A percentile compares a stretch with the other conserved stretches of the same genome.
phyloP scores from a whole-genome alignment of 35 echinoderm and acorn worm species.

The Antedon bifida region DNA sequence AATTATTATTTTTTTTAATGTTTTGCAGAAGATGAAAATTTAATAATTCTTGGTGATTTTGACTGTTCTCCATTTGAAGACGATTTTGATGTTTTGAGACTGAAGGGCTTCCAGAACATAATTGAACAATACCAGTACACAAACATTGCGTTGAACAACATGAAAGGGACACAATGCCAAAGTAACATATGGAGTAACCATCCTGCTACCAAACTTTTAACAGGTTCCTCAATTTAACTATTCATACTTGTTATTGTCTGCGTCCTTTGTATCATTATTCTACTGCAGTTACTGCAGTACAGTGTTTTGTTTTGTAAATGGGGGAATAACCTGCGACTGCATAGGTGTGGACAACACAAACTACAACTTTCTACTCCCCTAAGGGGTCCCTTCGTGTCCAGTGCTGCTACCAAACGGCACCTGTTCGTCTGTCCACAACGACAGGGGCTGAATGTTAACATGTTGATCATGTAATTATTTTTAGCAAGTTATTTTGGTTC shows the following conservation, averaged over 20 bases:
- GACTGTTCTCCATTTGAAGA: conserved; percentile 10
- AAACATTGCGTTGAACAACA: conserved; percentile 17
- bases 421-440: too few relatives aligned
- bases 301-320: too few relatives aligned
- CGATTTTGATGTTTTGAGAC: conserved; percentile 5
- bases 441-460: too few relatives aligned
- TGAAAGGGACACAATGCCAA: conserved; percentile 21
- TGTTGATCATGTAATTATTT: too few relatives aligned
- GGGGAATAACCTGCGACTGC: too few relatives aligned
- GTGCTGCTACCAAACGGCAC: too few relatives aligned
- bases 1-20: background rate
- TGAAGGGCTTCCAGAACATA: conserved; percentile 8
- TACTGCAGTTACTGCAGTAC: too few relatives aligned
- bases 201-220: background rate
- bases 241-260: background rate
- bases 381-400: too few relatives aligned
- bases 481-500: too few relatives aligned
- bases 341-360: too few relatives aligned
- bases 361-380: too few relatives aligned
- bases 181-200: conserved; percentile 26
- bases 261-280: background rate
- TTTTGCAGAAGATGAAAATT: conserved; percentile 10
- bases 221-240: conserved; percentile 23
- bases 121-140: conserved; percentile 1
- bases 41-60: conserved; percentile 32